phyloP scores from a whole-genome alignment of 2,888 invertebrate species.

The Endotricha flammealis region DNA sequence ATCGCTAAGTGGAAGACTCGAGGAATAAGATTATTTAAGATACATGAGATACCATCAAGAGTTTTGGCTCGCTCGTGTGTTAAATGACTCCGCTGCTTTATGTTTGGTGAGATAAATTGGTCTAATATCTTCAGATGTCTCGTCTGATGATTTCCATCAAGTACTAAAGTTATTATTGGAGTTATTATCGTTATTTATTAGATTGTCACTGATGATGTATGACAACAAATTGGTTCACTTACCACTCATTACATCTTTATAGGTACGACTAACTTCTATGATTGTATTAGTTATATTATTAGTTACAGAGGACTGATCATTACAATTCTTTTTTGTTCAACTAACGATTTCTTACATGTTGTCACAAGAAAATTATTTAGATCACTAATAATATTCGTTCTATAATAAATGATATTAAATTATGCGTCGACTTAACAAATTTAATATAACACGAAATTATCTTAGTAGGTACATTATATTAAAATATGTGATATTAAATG shows the following conservation, averaged over 20 bases:
- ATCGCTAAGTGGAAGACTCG: constrained; percentile 42
- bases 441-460: too few relatives aligned
- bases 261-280: too few relatives aligned
- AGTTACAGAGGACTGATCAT: too few relatives aligned
- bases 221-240: neutral
- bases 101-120: constrained; percentile 1
- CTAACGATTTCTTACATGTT: too few relatives aligned
- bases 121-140: neutral
- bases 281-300: too few relatives aligned
- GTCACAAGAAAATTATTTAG: too few relatives aligned
- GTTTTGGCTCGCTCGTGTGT: constrained; percentile 13
- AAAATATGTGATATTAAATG: too few relatives aligned
- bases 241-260: neutral
- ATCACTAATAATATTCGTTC: too few relatives aligned
- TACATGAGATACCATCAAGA: constrained; percentile 25
- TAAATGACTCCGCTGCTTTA: constrained; percentile 11
- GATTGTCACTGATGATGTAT: neutral
- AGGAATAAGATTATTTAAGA: constrained; percentile 29
- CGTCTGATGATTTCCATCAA: neutral
- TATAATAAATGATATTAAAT: too few relatives aligned
- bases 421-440: too few relatives aligned
- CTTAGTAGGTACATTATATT: too few relatives aligned
- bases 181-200: neutral
- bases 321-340: too few relatives aligned
- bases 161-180: neutral